These are phyloP conservation scores for Tinea trinotella DNA, from an alignment of 2,888 invertebrate species.

Conservation along the genomic window DNA sequence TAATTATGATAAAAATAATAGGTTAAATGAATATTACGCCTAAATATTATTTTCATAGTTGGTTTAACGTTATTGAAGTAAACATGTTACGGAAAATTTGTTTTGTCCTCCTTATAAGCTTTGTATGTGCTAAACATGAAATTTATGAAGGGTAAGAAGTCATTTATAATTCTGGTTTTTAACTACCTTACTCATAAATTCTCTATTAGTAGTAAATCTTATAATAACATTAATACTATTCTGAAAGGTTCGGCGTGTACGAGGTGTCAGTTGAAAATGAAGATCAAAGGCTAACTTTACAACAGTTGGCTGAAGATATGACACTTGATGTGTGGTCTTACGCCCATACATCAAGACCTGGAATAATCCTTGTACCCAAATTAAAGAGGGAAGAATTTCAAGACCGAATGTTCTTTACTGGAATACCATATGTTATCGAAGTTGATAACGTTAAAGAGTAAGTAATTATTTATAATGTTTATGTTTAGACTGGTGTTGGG, in stretches of 20 bases:
- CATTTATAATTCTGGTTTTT: too few relatives aligned
- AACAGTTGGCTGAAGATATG: slow-evolving; percentile 31
- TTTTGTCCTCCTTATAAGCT: background rate
- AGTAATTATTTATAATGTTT: slow-evolving; percentile 25
- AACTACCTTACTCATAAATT: too few relatives aligned
- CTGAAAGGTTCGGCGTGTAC: slow-evolving; percentile 37
- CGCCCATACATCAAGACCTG: slow-evolving; percentile 31
- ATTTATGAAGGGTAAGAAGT: background rate
- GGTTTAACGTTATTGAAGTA: background rate
- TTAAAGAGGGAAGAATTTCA: slow-evolving; percentile 31
- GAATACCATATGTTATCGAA: slow-evolving; percentile 32
- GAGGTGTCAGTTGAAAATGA: slow-evolving; percentile 32
- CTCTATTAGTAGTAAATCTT: too few relatives aligned
- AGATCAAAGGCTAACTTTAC: slow-evolving; percentile 33
- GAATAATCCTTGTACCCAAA: slow-evolving; percentile 37
- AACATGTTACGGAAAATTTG: background rate
- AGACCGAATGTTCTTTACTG: slow-evolving; percentile 28
- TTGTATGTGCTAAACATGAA: background rate
- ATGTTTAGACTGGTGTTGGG: background rate
- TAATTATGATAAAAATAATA: background rate
- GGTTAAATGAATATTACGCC: background rate
- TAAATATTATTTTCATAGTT: background rate
- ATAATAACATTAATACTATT: slow-evolving; percentile 23
- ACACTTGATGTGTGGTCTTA: slow-evolving; percentile 39
- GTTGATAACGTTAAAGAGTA: slow-evolving; percentile 44